Evolutionary conservation across 1,140 invertebrate species (phyloP), one percentile per base, ranked within the genome.

Genomic region (Zaprionus davidi): DNA sequence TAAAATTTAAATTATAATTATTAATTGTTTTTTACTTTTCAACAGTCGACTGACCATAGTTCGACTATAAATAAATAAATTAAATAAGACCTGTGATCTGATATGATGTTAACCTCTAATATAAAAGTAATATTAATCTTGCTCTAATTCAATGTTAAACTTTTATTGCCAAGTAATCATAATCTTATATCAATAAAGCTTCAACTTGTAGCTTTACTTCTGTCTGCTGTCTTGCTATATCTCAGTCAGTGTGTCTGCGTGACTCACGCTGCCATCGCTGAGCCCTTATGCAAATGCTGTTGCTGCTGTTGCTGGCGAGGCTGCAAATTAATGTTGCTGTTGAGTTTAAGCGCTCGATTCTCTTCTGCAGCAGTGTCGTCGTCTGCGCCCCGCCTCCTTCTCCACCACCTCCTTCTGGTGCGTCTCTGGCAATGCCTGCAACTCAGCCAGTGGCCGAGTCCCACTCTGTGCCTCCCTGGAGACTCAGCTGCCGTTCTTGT

Each of bases 291-390:
- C 81, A 88, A 88, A 88, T 87, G 46, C 49, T 79, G 44, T 20
- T 49, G 46, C 20, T 49, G 46, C 26, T 84, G 77, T 53, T 75
- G 67, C 76, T 75, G 81, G 76, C 67, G 70, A 71, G 60, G 78
- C 81, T 82, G 85, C 85, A 88, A 88, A 90, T 88, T 88, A 88
- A 88, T 88, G 85, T 88, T 90, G 85, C 81, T 82, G 85, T 80
- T 85, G 85, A 90, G 85, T 90, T 90, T 90, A 90, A 90, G 85
- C 81, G 76, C 76, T 90, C 79, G 75, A 75, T 74, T 83, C 66
- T 60, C 71, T 74, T 53, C 71, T 71, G 53, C 58, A 36, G 17
- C 28, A 56, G 53, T 72, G 44, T 58, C 24, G 9, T 22, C 34
- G 28, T 49, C 46, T 58, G 26, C 31, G 7, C 28, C 28, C 28